phyloP scores from a whole-genome alignment of 2,797 vertebrate species.

The Megaceryle alcyon region DNA sequence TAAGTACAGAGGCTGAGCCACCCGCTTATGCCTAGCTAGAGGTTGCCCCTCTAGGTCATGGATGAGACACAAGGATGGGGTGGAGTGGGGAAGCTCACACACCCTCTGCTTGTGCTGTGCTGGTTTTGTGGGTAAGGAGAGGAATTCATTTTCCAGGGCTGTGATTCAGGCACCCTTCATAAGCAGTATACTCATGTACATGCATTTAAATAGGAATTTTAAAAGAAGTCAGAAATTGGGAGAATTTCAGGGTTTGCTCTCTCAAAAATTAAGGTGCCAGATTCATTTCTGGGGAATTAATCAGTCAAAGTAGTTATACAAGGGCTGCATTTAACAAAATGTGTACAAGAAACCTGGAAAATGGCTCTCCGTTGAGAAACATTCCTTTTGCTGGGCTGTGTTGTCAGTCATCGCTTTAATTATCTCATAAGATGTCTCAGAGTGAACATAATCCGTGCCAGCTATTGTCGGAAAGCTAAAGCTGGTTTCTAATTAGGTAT shows the following conservation, averaged over 20 bases:
- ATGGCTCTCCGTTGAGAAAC: background rate
- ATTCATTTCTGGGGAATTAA: background rate
- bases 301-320: background rate
- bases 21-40: constrained; percentile 57
- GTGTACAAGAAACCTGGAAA: background rate
- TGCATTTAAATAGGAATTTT: background rate
- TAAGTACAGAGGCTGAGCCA: constrained; percentile 57
- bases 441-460: constrained; percentile 1
- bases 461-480: constrained; percentile 30
- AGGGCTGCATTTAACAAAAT: background rate
- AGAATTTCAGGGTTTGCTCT: background rate
- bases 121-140: constrained; percentile 63
- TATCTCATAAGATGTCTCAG: constrained; percentile 58
- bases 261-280: background rate
- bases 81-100: constrained; percentile 56
- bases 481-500: constrained; percentile 33
- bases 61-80: constrained; percentile 54
- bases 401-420: constrained; percentile 63
- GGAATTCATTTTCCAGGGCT: constrained; percentile 42
- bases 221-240: background rate
- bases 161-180: constrained; percentile 33
- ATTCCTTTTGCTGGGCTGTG: constrained; percentile 35
- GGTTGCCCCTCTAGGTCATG: constrained; percentile 65
- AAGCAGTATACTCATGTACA: background rate
- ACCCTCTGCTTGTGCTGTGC: constrained; percentile 56